Evolutionary conservation across 2,888 invertebrate genomes (phyloP).

Genomic region (Lepidonotus clava): DNA sequence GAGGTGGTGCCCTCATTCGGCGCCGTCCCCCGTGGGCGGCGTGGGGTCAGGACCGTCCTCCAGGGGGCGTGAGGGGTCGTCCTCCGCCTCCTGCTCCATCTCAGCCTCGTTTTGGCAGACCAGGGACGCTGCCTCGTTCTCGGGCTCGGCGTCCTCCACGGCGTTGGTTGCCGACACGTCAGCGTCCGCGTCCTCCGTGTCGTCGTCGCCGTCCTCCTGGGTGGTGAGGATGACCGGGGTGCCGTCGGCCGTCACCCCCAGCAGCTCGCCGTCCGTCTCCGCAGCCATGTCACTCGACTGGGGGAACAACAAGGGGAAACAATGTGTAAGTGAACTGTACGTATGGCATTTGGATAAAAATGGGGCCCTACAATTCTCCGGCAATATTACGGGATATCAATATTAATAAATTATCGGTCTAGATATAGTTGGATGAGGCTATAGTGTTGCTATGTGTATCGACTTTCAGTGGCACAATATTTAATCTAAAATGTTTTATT

Average conservation of each 20-base stretch:
- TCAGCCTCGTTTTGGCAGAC: too few species aligned
- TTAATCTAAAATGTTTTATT: too few species aligned
- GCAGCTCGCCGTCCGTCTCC: conserved; percentile 12
- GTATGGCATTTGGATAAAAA: too few species aligned
- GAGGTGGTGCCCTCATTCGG: neutral
- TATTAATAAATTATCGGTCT: too few species aligned
- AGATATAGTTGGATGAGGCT: too few species aligned
- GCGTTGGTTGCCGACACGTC: neutral
- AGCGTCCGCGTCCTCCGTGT: neutral
- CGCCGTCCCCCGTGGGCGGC: neutral
- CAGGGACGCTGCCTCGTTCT: neutral
- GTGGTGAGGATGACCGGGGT: conserved; percentile 26
- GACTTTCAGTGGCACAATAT: too few species aligned
- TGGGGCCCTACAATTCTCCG: too few species aligned
- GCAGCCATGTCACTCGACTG: conserved; percentile 34
- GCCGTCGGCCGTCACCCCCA: conserved; percentile 37
- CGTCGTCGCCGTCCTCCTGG: conserved; percentile 6
- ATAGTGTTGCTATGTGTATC: too few species aligned
- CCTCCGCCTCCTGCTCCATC: neutral
- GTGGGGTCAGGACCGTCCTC: too few species aligned
- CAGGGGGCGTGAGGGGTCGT: neutral
- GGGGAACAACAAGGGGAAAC: neutral
- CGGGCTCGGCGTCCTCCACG: neutral
- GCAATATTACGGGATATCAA: too few species aligned
- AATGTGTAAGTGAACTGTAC: too few species aligned